A percentile compares a stretch with the other conserved stretches of the same genome.
These are phyloP conservation scores for Neolamprologus fasciatus DNA, from an alignment of 2,113 vertebrate genomes.

Conservation along the genomic window DNA sequence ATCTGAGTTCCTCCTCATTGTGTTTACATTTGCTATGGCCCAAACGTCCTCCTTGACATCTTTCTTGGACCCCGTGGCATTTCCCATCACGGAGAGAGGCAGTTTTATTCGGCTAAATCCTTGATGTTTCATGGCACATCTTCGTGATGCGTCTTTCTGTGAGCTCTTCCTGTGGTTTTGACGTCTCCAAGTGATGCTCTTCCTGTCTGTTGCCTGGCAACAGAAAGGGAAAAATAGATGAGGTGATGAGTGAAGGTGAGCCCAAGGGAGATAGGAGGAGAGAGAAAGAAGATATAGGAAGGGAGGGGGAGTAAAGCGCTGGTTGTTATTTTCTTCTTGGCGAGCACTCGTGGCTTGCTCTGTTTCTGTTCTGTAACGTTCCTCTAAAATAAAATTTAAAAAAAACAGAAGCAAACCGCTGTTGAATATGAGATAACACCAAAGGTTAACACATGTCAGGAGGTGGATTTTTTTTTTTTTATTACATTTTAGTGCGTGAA, in stretches of 20 bases:
- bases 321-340: constrained; percentile 25
- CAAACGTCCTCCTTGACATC: background rate
- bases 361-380: background rate
- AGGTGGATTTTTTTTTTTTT: background rate
- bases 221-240: constrained; percentile 50
- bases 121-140: background rate
- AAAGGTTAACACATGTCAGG: background rate
- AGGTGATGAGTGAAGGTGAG: constrained; percentile 61
- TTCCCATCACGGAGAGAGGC: background rate
- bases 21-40: background rate
- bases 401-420: background rate
- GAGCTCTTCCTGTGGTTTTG: constrained; percentile 51
- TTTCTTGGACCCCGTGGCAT: background rate
- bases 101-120: background rate
- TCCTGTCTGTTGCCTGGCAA: constrained; percentile 62
- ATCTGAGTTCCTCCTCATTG: background rate
- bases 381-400: background rate
- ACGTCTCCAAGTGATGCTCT: constrained; percentile 56
- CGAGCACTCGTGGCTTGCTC: constrained; percentile 4
- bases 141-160: constrained; percentile 30
- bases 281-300: constrained; percentile 5
- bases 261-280: constrained; percentile 34
- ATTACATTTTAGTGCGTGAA: background rate
- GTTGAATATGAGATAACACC: background rate
- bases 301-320: background rate